Evolutionary conservation across 2,888 invertebrate genomes (phyloP).

Genomic region (Cephus pulcher): DNA sequence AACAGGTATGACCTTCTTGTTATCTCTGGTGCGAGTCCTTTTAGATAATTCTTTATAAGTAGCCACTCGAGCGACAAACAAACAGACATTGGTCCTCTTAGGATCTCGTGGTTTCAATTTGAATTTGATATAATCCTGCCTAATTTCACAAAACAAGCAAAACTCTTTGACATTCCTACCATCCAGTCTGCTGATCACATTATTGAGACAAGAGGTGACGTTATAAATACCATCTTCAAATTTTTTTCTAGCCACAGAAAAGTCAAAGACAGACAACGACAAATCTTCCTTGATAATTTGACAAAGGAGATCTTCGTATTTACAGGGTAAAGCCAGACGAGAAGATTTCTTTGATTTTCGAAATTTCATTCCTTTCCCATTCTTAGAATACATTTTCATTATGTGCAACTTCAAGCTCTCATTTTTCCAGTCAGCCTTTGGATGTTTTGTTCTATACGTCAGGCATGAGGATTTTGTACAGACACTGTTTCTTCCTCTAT

Average conservation of each 20-base stretch:
- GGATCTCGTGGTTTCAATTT: constrained; percentile 27
- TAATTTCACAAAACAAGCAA: constrained; percentile 41
- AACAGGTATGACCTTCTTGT: neutral
- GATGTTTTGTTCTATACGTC: constrained; percentile 14
- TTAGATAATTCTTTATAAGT: constrained; percentile 28
- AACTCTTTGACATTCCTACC: constrained; percentile 28
- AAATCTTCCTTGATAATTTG: constrained; percentile 36
- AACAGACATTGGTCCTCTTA: neutral
- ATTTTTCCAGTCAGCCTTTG: constrained; percentile 22
- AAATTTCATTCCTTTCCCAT: neutral
- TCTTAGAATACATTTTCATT: constrained; percentile 8
- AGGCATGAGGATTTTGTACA: constrained; percentile 22
- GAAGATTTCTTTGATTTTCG: neutral
- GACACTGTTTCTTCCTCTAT: neutral
- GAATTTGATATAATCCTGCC: constrained; percentile 36
- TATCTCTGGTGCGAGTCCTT: neutral
- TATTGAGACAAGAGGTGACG: constrained; percentile 38
- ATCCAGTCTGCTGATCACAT: constrained; percentile 27
- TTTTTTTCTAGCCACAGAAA: constrained; percentile 18
- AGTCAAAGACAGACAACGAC: constrained; percentile 16
- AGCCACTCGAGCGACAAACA: constrained; percentile 37
- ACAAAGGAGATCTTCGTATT: constrained; percentile 28
- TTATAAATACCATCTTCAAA: constrained; percentile 25
- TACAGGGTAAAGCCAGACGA: constrained; percentile 38
- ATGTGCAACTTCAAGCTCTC: constrained; percentile 10